Evolutionary conservation across 2,113 vertebrate species (phyloP).

Genomic region (Paramisgurnus dabryanus): DNA sequence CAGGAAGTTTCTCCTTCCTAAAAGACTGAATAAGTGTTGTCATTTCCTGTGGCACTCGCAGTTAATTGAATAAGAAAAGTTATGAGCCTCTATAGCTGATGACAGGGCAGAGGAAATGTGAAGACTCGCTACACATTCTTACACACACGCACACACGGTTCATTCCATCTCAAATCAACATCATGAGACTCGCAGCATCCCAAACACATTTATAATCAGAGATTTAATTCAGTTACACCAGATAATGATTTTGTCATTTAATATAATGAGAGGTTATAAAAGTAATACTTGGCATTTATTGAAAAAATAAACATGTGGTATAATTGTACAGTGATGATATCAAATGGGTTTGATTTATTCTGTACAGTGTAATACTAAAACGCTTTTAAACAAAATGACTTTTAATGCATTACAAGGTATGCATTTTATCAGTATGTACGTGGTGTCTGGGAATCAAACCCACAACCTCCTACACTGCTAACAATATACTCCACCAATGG

Average conservation of each 20-base stretch:
- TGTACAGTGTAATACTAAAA: too few relatives aligned
- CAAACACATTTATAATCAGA: slow-evolving; percentile 33
- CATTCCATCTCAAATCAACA: slow-evolving; percentile 22
- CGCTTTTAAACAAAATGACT: too few relatives aligned
- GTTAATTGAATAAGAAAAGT: slow-evolving; percentile 20
- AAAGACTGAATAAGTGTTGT: not conserved
- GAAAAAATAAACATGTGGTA: too few relatives aligned
- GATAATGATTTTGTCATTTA: not conserved
- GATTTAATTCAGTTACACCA: slow-evolving; percentile 32
- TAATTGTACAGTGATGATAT: too few relatives aligned
- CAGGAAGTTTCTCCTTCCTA: slow-evolving; percentile 25
- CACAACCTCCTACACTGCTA: too few relatives aligned
- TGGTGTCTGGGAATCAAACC: too few relatives aligned
- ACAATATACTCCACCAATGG: too few relatives aligned
- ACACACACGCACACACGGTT: not conserved
- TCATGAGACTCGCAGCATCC: slow-evolving; percentile 35
- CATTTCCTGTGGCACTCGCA: slow-evolving; percentile 21
- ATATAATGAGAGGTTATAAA: too few relatives aligned
- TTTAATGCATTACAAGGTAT: too few relatives aligned
- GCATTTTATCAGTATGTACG: too few relatives aligned
- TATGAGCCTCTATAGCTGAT: slow-evolving; percentile 6
- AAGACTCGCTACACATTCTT: not conserved
- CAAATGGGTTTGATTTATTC: too few relatives aligned
- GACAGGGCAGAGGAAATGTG: slow-evolving; percentile 12
- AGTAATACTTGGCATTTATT: too few relatives aligned